Evolutionary conservation across 2,797 vertebrate species (phyloP).

Genomic region (Arrhamphus sclerolepis): DNA sequence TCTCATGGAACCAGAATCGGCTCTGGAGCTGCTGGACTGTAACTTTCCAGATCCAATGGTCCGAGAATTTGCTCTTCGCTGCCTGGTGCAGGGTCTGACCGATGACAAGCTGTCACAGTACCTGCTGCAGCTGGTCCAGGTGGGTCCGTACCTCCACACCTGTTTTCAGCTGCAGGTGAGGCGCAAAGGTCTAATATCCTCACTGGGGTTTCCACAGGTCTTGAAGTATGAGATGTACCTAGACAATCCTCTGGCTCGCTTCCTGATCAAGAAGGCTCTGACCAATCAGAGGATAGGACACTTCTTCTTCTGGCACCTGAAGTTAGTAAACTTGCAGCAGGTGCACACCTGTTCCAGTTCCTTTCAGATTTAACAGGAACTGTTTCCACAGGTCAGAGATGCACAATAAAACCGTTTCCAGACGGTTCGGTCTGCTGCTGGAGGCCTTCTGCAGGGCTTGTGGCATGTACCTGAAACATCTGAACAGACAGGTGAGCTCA

Average conservation of each 20-base stretch:
- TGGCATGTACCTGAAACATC: slow-evolving; percentile 86
- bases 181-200: not conserved
- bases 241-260: slow-evolving; percentile 84
- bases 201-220: slow-evolving; percentile 64
- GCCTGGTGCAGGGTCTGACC: slow-evolving; percentile 87
- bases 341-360: no score
- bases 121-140: slow-evolving; percentile 82
- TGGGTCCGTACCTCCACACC: slow-evolving; percentile 3
- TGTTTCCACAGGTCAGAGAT: slow-evolving; percentile 76
- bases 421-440: slow-evolving; percentile 81
- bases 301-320: slow-evolving; percentile 87
- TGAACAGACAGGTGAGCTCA: slow-evolving; percentile 78
- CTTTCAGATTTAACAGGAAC: not conserved
- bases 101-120: slow-evolving; percentile 92
- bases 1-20: slow-evolving; percentile 88
- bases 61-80: slow-evolving; percentile 88
- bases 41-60: slow-evolving; percentile 91
- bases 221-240: slow-evolving; percentile 86
- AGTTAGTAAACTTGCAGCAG: slow-evolving; percentile 57
- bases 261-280: slow-evolving; percentile 84
- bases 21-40: slow-evolving; percentile 90
- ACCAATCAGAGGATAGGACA: slow-evolving; percentile 87
- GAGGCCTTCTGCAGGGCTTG: slow-evolving; percentile 85
- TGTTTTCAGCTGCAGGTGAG: no score
- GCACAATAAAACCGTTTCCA: slow-evolving; percentile 84